Evolutionary conservation across 1,140 invertebrate species (phyloP), one percentile per base, ranked within the genome.

Genomic region (Drosophila equinoxialis): DNA sequence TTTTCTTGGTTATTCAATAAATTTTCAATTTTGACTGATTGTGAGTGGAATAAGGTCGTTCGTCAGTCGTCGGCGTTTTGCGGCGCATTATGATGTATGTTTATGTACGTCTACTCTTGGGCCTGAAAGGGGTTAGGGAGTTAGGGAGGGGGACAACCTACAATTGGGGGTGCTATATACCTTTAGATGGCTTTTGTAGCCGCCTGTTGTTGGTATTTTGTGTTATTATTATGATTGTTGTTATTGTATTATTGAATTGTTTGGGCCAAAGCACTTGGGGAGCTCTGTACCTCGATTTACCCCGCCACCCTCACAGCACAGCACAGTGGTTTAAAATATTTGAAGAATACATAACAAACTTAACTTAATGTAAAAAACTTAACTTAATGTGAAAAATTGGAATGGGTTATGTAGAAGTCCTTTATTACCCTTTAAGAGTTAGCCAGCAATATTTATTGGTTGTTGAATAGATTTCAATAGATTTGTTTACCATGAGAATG

Each of bases 21-120:
- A 91, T 91, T 90, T 91, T 91, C 90, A 91, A 91, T 91, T 91
- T 91, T 91, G 90, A 91, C 90, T 90, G 90, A 86, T 91, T 91
- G 85, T 91, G 82, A 86, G 89, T 91, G 77, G 86, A 91, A 91
- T 91, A 87, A 87, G 83, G 82, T 90, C 86, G 79, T 78, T 86
- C 82, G 78, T 76, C 74, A 72, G 79, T 90, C 85, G 79, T 87
- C 82, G 72, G 72, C 6, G 58, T 62, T 79, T 71, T 58, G 74
- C 81, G 81, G 81, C 77, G 86, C 89, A 81, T 87, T 90, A 84
- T 87, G 82, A 87, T 87, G 71, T 90, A 75, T 83, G 79, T 90
- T 81, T 83, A 87, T 82, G 55, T 76, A 61, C 68, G 58, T 64
- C 73, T 62, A 26, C 45, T 26, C 4, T 11, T n/a, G 62, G 70